Evolutionary conservation across 2,113 vertebrate species (phyloP), one percentile per base, ranked within the genome.

Genomic region (Mastomys coucha): DNA sequence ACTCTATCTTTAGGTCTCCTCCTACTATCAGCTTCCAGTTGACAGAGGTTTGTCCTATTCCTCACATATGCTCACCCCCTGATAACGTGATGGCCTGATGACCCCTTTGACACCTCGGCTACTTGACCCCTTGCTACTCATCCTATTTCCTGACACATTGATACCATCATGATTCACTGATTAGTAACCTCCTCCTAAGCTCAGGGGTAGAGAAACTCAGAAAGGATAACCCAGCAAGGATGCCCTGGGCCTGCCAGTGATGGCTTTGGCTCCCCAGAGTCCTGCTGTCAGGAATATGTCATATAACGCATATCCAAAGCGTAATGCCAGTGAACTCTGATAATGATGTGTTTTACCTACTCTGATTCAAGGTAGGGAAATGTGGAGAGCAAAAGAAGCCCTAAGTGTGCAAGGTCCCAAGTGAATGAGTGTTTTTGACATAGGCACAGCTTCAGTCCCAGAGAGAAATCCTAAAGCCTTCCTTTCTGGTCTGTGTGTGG

Each of bases 11-110:
- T 49, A 22, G 2, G 4, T 45, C 53, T 76, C 51, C 31, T 69
- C 31, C 39, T 14, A 26, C 0, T n/a, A 31, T 82, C 3, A 0
- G 36, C 36, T 56, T 49, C 65, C 24, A 7, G 1, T 73, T 19
- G 28, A 17, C 51, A 39, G 56, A 60, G 7, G 39, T 51, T 81
- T 70, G 8, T 14, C 6, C 45, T 12, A 1, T 42, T 42, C 5
- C 24, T 56, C 14, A 11, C 39, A 5, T 24, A 36, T 11, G 14
- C 28, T 82, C 60, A 45, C 20, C 36, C 22, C 22, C 67, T 45
- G 10, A 36, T 65, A 26, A 60, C 58, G 17, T 58, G 58, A 36
- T 65, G 63, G 22, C 58, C 58, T 19, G 58, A 58, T 60, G 65
- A 36, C 87, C 73, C 51, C 78, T 26, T 82, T 49, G 12, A 6